Evolutionary conservation across 2,113 vertebrate species (phyloP).

Genomic region (Melanerpes formicivorus): DNA sequence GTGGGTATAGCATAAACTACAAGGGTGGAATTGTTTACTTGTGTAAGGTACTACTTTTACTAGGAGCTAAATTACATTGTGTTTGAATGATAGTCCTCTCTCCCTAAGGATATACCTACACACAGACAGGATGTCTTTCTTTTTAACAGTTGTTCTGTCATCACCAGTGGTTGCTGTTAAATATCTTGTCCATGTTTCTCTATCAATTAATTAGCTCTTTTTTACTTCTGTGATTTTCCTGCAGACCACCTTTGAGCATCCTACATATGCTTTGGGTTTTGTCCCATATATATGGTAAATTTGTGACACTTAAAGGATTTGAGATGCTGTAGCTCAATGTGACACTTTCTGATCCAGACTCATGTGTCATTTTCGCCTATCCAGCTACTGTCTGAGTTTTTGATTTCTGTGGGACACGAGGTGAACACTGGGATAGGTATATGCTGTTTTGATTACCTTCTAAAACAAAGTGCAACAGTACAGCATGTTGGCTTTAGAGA

Average conservation of each 20-base stretch:
- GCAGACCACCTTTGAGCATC: neutral
- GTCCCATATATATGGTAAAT: neutral
- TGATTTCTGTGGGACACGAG: neutral
- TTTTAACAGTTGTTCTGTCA: constrained; percentile 30
- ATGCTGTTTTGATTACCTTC: neutral
- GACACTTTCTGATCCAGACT: neutral
- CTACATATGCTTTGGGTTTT: neutral
- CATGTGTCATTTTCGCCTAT: accelerated
- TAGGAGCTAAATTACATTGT: neutral
- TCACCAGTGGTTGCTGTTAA: constrained; percentile 39
- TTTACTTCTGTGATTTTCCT: neutral
- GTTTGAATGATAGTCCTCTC: neutral
- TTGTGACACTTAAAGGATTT: neutral
- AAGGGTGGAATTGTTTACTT: neutral
- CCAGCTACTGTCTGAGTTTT: neutral
- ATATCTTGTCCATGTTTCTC: neutral
- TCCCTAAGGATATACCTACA: neutral
- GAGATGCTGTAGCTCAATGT: neutral
- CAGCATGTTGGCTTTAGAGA: neutral
- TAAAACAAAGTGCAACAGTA: neutral
- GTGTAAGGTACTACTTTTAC: neutral
- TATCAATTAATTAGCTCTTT: neutral
- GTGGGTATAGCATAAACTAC: neutral
- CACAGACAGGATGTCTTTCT: constrained; percentile 15
- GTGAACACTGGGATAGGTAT: neutral